Evolutionary conservation across 2,113 vertebrate species (phyloP), one percentile per base, ranked within the genome.

Genomic region (Pachycephala philippinensis): DNA sequence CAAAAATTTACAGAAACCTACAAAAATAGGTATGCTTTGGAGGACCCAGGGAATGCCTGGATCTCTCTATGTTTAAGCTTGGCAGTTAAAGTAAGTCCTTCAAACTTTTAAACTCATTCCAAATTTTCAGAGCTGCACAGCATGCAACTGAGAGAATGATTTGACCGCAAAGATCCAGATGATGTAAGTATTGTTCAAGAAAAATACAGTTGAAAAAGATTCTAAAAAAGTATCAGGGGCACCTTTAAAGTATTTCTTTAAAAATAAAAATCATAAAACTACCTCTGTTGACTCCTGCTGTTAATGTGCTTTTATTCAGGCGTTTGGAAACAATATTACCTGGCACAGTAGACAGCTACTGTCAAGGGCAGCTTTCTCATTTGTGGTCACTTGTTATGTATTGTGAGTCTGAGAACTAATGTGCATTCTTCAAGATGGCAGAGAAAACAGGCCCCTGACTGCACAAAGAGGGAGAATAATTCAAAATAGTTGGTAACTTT

Each of bases 181-280:
- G 88, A 81, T 93, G 52, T 74, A 93, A 96, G 95, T 89, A 94
- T 92, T 94, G 88, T 96, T 96, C 93, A 95, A 96, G 95, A 96
- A 96, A 96, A 95, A 94, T 24, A 28, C 79, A 78, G 76, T 30
- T 94, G 37, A 95, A 92, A 95, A 84, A 92, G 68, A 84, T 90
- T 89, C 93, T 93, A 84, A 93, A 95, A 96, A 90, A 75, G 85
- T 93, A 94, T 88, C 52, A 94, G 90, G 90, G 79, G 30, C 83
- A 77, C 60, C 90, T 96, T 83, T 44, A 83, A 93, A 96, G 71
- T 65, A 54, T 70, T 90, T 77, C 60, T 96, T 93, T 86, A 81
- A 95, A 96, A 93, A 92, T 90, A 94, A 94, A 93, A 96, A 89
- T 49, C 79, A 71, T 49, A 71, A 87, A 96, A 33, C 56, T 57